Evolutionary conservation across 2,797 vertebrate genomes (phyloP).

Genomic region (Acanthopagrus latus): DNA sequence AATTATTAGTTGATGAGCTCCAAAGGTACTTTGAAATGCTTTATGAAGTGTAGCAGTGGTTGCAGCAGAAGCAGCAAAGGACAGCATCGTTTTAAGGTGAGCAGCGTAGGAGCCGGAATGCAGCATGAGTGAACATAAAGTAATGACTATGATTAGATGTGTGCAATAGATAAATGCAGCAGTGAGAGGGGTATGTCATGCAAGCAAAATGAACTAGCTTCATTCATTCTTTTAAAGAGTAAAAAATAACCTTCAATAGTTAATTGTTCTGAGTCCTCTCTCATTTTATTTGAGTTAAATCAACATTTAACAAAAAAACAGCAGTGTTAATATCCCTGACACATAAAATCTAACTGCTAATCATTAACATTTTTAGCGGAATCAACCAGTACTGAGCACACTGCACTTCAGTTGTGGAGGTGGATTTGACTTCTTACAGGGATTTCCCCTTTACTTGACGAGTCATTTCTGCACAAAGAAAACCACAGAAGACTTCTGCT

Average conservation of each 20-base stretch:
- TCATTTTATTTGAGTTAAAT: slow-evolving; percentile 61
- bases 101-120: background rate
- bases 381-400: background rate
- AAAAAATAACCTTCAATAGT: slow-evolving; percentile 42
- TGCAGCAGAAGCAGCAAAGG: slow-evolving; percentile 19
- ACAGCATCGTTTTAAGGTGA: slow-evolving; percentile 3
- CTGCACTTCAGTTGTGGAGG: background rate
- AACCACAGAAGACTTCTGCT: slow-evolving; percentile 19
- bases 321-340: slow-evolving; percentile 18
- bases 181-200: too few species aligned
- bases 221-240: background rate
- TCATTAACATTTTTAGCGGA: background rate
- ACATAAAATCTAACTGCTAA: slow-evolving; percentile 25
- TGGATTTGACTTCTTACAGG: slow-evolving; percentile 5
- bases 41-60: background rate
- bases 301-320: slow-evolving; percentile 49
- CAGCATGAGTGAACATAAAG: background rate
- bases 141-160: background rate
- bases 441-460: slow-evolving; percentile 22
- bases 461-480: slow-evolving; percentile 14
- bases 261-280: slow-evolving; percentile 22
- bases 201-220: background rate
- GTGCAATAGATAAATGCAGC: background rate
- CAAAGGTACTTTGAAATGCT: background rate
- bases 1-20: background rate